Evolutionary conservation across 2,888 invertebrate genomes (phyloP).

Genomic region (Microplitis deprimator): DNA sequence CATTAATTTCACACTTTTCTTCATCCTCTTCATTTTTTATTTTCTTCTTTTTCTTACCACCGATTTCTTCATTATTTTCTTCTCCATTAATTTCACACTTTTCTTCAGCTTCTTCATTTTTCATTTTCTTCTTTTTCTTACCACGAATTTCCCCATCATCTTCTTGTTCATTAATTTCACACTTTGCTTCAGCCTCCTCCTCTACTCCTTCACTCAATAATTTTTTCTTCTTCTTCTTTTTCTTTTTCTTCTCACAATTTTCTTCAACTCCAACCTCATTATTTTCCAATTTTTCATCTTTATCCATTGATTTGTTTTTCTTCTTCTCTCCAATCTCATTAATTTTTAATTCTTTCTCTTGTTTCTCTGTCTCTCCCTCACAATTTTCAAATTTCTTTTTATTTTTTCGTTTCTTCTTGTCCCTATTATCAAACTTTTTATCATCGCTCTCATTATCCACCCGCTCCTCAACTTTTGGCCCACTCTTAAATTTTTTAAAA

Average conservation of each 20-base stretch:
- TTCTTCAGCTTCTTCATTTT: conserved; percentile 33
- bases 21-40: conserved; percentile 34
- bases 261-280: too few relatives aligned
- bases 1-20: conserved; percentile 21
- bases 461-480: neutral
- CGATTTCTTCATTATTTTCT: conserved; percentile 36
- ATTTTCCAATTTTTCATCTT: too few relatives aligned
- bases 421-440: neutral
- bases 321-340: too few relatives aligned
- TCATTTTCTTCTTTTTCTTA: conserved; percentile 35
- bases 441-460: conserved; percentile 8
- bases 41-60: conserved; percentile 37
- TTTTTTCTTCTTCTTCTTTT: too few relatives aligned
- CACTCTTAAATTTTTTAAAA: conserved; percentile 41
- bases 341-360: conserved; percentile 19
- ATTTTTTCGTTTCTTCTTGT: conserved; percentile 31
- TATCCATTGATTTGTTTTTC: too few relatives aligned
- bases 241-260: too few relatives aligned
- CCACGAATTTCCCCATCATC: conserved; percentile 27
- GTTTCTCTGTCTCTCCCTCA: conserved; percentile 49
- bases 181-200: too few relatives aligned
- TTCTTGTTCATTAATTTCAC: conserved; percentile 42
- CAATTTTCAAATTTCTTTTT: conserved; percentile 17
- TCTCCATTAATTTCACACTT: conserved; percentile 36
- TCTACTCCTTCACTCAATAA: too few relatives aligned